Evolutionary conservation across 2,888 invertebrate species (phyloP), one percentile per base, ranked within the genome.

Genomic region (Scaptomyza polygonia): DNA sequence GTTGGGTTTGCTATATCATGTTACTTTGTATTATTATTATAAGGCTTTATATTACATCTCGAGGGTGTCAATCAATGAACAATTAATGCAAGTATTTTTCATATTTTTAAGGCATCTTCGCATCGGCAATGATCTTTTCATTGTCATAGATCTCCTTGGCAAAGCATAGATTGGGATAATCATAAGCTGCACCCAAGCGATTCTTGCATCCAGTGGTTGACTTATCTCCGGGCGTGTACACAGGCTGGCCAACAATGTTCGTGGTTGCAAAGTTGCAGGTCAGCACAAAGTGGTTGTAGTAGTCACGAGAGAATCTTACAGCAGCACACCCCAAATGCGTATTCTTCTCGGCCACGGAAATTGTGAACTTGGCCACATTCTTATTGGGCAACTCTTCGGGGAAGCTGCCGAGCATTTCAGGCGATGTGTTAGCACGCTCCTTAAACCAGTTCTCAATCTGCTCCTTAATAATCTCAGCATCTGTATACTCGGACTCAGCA

Each of bases 81-180:
- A 14, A 52, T 39, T 11, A 5, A 42, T 11, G 16, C 27, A 21
- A 1, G 0, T 8, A 4, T 27, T 44, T 2, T 4, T 5, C 6
- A 14, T n/a, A 14, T 36, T 16, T 11, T 49, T 78, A 73, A n/a
- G 40, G 36, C 6, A 55, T 3, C 25, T 21, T 62, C 18, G 51
- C 57, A 6, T 75, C 57, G 9, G 61, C 2, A 7, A 74, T 42
- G 7, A 79, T 18, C 61, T 67, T 74, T 6, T 80, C 81, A 29
- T 79, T 79, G 61, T 79, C 81, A 39, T 81, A 79, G 47, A 79
- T 80, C 56, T 80, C 80, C 59, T 78, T 76, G 42, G 81, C 73
- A n/a, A 58, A 76, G 62, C 27, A 76, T 16, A 77, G 51, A 65
- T 67, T 73, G 48, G 68, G 79, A 25, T 73, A 81, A 30, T 79